phyloP scores from a whole-genome alignment of 2,797 vertebrate genomes.

The Catostomus latipinnis region DNA sequence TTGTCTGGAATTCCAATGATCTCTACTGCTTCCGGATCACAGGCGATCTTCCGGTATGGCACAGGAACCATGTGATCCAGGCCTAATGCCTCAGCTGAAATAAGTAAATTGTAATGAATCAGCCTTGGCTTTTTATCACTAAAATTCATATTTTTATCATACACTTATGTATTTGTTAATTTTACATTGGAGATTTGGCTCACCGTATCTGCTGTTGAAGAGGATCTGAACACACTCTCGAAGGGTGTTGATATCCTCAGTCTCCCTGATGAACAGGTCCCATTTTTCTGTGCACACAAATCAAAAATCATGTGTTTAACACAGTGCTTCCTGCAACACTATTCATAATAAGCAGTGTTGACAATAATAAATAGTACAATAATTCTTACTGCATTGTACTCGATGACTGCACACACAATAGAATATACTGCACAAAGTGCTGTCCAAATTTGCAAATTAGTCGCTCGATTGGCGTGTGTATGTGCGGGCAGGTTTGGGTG shows the following conservation, averaged over 20 bases:
- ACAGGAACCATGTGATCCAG: slow-evolving; percentile 99
- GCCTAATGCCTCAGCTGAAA: slow-evolving; percentile 93
- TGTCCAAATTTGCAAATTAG: too few species aligned
- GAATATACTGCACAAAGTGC: too few species aligned
- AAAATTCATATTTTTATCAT: neutral
- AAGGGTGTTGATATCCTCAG: slow-evolving; percentile 98
- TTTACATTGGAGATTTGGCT: slow-evolving; percentile 63
- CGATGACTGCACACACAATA: too few species aligned
- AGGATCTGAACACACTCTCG: slow-evolving; percentile 99
- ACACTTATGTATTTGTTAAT: neutral
- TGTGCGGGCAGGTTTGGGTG: too few species aligned
- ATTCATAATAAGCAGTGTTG: too few species aligned
- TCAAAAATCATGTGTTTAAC: neutral
- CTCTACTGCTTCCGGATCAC: slow-evolving; percentile 95
- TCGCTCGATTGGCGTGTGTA: too few species aligned
- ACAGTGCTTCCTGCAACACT: too few species aligned
- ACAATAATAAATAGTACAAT: too few species aligned
- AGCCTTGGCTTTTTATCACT: neutral
- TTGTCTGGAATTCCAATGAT: slow-evolving; percentile 97
- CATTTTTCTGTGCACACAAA: slow-evolving; percentile 91
- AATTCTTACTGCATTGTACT: too few species aligned
- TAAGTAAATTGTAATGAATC: slow-evolving; percentile 30
- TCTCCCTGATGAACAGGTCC: slow-evolving; percentile 97
- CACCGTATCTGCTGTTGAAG: slow-evolving; percentile 99
- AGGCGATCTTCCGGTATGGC: slow-evolving; percentile 96